These are phyloP conservation scores for Baronia brevicornis DNA, from an alignment of 2,888 invertebrate species.

Conservation along the genomic window DNA sequence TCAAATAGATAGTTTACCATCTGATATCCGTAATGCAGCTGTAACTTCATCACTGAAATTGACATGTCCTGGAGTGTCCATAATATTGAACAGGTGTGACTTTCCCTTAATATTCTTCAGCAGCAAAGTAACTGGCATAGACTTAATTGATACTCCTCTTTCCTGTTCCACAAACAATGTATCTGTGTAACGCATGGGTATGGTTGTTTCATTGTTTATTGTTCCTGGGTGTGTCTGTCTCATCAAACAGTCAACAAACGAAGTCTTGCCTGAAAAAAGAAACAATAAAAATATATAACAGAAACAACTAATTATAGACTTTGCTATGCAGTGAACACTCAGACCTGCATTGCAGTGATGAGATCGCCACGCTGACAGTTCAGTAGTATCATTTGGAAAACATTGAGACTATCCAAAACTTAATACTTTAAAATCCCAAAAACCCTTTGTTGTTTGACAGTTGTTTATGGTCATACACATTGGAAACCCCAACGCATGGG, in stretches of 20 bases:
- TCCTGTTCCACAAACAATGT: slow-evolving; percentile 98
- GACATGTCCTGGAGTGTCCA: slow-evolving; percentile 98
- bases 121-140: slow-evolving; percentile 95
- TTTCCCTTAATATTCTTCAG: slow-evolving; percentile 96
- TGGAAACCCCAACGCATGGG: too few species aligned
- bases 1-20: slow-evolving; percentile 66
- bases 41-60: slow-evolving; percentile 99
- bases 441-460: too few species aligned
- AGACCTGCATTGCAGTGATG: too few species aligned
- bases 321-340: too few species aligned
- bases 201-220: slow-evolving; percentile 81
- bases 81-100: slow-evolving; percentile 96
- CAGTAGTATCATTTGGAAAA: too few species aligned
- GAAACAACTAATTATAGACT: not conserved
- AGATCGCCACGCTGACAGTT: too few species aligned
- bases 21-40: slow-evolving; percentile 92
- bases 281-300: slow-evolving; percentile 17
- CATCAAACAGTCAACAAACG: slow-evolving; percentile 96
- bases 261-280: slow-evolving; percentile 83
- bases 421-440: too few species aligned
- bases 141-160: slow-evolving; percentile 97
- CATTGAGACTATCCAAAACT: too few species aligned
- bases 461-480: too few species aligned
- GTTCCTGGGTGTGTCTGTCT: slow-evolving; percentile 98
- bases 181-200: slow-evolving; percentile 93